A percentile compares a stretch with the other conserved stretches of the same genome.
Conservation (phyloP, 1,140 invertebrate species). For the Bombyx mandarina region DNA sequence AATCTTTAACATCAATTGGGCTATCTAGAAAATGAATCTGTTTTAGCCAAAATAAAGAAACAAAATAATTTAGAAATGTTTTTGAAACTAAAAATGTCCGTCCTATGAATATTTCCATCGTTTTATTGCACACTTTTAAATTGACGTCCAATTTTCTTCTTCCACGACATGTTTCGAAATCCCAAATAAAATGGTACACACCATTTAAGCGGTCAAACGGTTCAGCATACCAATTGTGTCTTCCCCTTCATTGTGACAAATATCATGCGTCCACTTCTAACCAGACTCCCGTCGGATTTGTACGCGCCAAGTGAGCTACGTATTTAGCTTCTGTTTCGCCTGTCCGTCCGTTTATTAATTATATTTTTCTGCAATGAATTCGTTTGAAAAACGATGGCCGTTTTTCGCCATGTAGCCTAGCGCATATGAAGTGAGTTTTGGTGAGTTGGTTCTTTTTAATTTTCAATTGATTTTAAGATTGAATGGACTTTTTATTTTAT, state of each 20-base stretch:
- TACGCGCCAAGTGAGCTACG: constrained; percentile 21
- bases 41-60: no score
- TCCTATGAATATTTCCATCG: no score
- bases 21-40: no score
- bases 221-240: constrained; percentile 40
- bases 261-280: constrained; percentile 27
- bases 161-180: background rate
- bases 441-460: constrained; percentile 20
- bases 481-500: no score
- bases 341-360: no score
- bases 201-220: constrained; percentile 24
- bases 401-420: constrained; percentile 15
- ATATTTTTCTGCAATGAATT: no score
- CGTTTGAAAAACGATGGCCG: constrained; percentile 7
- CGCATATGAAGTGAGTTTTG: constrained; percentile 28
- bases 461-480: no score
- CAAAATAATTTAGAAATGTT: no score
- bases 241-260: constrained; percentile 33
- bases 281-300: constrained; percentile 36
- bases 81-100: no score
- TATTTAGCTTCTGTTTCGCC: background rate
- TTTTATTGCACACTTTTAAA: no score
- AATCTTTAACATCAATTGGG: no score
- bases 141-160: no score
- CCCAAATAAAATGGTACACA: constrained; percentile 9